Percentiles rank a stretch among this genome's conserved stretches.
These are phyloP conservation scores for Leucoma salicis DNA, from an alignment of 2,888 invertebrate species.

Conservation along the genomic window DNA sequence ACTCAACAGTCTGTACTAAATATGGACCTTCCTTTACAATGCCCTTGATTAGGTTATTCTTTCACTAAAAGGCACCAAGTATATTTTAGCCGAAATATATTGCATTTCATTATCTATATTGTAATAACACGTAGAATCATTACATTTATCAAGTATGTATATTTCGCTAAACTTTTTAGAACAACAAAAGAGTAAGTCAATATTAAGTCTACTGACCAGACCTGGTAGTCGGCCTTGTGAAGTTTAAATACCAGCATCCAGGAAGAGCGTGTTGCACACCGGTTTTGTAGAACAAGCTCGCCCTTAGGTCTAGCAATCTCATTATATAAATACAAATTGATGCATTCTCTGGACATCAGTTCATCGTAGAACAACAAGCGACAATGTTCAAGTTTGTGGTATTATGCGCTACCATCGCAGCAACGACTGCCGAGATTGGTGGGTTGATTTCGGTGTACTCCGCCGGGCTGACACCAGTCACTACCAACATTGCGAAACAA, in stretches of 20 bases:
- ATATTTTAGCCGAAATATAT: no score
- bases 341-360: constrained; percentile 56
- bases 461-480: constrained; percentile 50
- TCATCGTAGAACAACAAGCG: constrained; percentile 65
- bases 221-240: constrained; percentile 48
- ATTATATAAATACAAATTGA: constrained; percentile 66
- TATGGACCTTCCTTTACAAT: no score
- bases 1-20: no score
- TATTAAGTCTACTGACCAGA: constrained; percentile 51
- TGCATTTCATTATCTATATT: no score
- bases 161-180: constrained; percentile 28
- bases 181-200: constrained; percentile 16
- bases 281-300: constrained; percentile 63
- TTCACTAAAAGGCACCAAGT: no score
- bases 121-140: no score
- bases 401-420: constrained; percentile 83
- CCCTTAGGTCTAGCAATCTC: constrained; percentile 57
- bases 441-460: constrained; percentile 36
- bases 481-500: constrained; percentile 58
- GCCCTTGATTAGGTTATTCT: no score
- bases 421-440: constrained; percentile 71
- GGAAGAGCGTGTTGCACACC: constrained; percentile 62
- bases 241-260: constrained; percentile 71
- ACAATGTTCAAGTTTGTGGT: constrained; percentile 80
- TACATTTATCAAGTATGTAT: no score